Percentiles rank a stretch among this genome's conserved stretches.
Evolutionary conservation across 2,113 vertebrate species (phyloP).

Genomic region (Tauraco erythrolophus): DNA sequence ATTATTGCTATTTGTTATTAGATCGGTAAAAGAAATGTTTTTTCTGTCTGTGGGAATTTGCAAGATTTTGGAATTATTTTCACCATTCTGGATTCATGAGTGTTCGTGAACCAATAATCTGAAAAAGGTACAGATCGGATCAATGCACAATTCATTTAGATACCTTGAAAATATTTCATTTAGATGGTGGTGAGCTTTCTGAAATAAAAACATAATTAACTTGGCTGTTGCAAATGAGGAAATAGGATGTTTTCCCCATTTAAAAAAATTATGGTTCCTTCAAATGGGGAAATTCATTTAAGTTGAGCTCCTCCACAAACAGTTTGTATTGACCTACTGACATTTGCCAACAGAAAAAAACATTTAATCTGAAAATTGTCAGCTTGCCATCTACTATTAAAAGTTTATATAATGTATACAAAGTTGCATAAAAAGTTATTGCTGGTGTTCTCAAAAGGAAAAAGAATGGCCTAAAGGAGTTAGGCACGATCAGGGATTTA

Average conservation of each 20-base stretch:
- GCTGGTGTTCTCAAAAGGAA: not conserved
- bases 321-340: slow-evolving; percentile 20
- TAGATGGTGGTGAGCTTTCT: not conserved
- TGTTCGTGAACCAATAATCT: not conserved
- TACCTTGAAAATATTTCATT: not conserved
- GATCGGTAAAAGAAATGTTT: not conserved
- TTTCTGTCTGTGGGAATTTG: not conserved
- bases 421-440: not conserved
- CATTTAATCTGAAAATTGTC: not conserved
- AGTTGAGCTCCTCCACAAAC: not conserved
- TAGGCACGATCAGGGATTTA: not conserved
- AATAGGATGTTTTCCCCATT: not conserved
- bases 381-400: slow-evolving; percentile 4
- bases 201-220: not conserved
- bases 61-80: not conserved
- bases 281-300: not conserved
- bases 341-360: not conserved
- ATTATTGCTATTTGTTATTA: slow-evolving; percentile 37
- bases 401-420: not conserved
- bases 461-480: not conserved
- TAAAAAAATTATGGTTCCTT: not conserved
- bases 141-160: not conserved
- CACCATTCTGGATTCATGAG: not conserved
- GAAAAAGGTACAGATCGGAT: not conserved
- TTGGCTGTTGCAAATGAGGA: not conserved